Conservation (phyloP, 1,140 invertebrate genomes). For the Drosophila guanche region DNA sequence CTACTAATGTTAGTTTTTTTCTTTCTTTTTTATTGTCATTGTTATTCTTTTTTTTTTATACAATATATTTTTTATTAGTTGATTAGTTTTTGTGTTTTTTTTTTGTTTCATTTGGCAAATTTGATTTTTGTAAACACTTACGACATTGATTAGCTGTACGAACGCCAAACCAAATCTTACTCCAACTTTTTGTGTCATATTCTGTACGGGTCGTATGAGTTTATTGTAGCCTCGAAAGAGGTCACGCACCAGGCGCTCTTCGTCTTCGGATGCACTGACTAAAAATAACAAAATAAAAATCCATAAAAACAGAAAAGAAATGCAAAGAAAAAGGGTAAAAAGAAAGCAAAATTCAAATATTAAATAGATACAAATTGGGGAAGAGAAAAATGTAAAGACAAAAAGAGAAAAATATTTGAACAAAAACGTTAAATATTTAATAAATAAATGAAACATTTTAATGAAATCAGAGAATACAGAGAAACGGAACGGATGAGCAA, state of each 20-base stretch:
- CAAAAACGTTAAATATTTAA: constrained; percentile 11
- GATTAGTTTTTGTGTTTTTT: constrained; percentile 49
- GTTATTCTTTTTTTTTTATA: constrained; percentile 32
- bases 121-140: constrained; percentile 86
- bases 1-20: constrained; percentile 69
- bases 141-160: constrained; percentile 99
- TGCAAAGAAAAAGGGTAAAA: neutral
- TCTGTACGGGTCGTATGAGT: constrained; percentile 98
- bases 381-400: neutral
- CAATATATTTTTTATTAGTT: constrained; percentile 26
- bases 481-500: constrained; percentile 71
- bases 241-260: constrained; percentile 97
- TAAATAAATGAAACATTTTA: constrained; percentile 7
- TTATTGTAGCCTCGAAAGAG: constrained; percentile 99
- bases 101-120: constrained; percentile 44
- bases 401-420: neutral
- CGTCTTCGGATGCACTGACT: constrained; percentile 90
- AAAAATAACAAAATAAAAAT: constrained; percentile 55
- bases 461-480: constrained; percentile 57
- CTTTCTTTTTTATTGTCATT: constrained; percentile 25
- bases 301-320: constrained; percentile 6
- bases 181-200: constrained; percentile 98
- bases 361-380: constrained; percentile 4
- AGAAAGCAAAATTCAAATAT: constrained; percentile 3
- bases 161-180: constrained; percentile 98